These are phyloP conservation scores for Abramis brama DNA, from an alignment of 2,113 vertebrate genomes.

Conservation along the genomic window DNA sequence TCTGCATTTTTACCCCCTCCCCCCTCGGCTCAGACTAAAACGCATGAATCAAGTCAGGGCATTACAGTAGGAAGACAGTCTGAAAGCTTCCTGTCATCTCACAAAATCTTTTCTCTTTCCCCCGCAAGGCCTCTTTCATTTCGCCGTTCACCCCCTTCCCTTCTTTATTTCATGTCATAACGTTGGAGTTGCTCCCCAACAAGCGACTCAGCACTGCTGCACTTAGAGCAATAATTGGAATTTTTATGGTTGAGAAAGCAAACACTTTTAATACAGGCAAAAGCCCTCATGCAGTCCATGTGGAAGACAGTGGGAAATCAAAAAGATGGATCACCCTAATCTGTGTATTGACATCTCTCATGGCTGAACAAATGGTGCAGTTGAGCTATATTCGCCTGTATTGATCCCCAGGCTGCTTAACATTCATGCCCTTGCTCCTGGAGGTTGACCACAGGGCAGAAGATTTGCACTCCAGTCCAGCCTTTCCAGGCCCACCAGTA, in stretches of 20 bases:
- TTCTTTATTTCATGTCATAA: neutral
- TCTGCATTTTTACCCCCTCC: conserved; percentile 30
- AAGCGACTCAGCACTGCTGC: conserved; percentile 79
- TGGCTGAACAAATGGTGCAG: conserved; percentile 96
- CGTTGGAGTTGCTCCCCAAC: conserved; percentile 59
- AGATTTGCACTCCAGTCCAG: conserved; percentile 79
- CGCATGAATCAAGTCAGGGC: conserved; percentile 25
- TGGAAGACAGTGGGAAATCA: conserved; percentile 91
- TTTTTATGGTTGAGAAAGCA: conserved; percentile 89
- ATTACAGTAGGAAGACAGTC: conserved; percentile 6
- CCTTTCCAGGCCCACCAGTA: conserved; percentile 75
- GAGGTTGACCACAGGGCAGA: conserved; percentile 86
- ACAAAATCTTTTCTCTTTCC: neutral
- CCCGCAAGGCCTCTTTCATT: neutral
- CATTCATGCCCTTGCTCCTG: conserved; percentile 87
- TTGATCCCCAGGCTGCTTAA: conserved; percentile 90
- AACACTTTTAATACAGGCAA: conserved; percentile 90
- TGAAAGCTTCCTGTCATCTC: conserved; percentile 36
- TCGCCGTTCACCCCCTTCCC: neutral
- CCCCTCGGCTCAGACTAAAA: conserved; percentile 29
- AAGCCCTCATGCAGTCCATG: conserved; percentile 81
- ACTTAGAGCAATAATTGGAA: conserved; percentile 90
- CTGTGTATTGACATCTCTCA: conserved; percentile 97
- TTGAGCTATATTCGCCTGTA: conserved; percentile 97
- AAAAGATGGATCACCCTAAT: conserved; percentile 97